Evolutionary conservation across 2,797 vertebrate species (phyloP), one percentile per base, ranked within the genome.

Genomic region (Tiaroga cobitis): DNA sequence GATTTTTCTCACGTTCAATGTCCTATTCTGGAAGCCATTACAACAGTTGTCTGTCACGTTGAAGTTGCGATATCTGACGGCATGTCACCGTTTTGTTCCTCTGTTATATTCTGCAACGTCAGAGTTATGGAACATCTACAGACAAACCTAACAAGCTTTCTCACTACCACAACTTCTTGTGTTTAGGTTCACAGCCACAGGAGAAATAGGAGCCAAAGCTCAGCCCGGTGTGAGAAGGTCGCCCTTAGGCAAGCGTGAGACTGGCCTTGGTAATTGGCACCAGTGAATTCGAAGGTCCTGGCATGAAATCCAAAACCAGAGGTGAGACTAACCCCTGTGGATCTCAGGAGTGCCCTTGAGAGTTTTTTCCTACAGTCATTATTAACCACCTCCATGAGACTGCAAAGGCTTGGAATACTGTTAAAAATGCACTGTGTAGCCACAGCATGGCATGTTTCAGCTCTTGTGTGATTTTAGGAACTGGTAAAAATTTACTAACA

Each of bases 251-350:
- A 72, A 80, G 41, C 6, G 63, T 26, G 84, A 89, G 49, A 80
- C 61, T 59, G 54, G 87, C 67, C 49, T 63, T 56, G 86, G 49
- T 91, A 91, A 92, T 90, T 91, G 85, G 89, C 88, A 80, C 91
- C 91, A 88, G 87, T 91, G 88, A 89, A 75, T 80, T 19, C 87
- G 90, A 87, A 84, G 89, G 86, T 79, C 79, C 73, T 73, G 56
- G 74, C 59, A 51, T 37, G 68, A 74, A 32, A 75, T 54, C 70
- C 7, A 75, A 65, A 78, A 18, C 34, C 19, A 70, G 72, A 75
- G 61, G 41, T 81, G 63, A 59, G 49, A 73, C 16, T 70, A 82
- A 77, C 61, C 73, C 74, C 46, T 41, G 11, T 76, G 70, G 87
- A 82, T 82, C 21, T 74, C 10, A 78, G 39, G 26, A 73, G 21